Evolutionary conservation across 2,888 invertebrate species (phyloP).

Genomic region (Synanthedon myopaeformis): DNA sequence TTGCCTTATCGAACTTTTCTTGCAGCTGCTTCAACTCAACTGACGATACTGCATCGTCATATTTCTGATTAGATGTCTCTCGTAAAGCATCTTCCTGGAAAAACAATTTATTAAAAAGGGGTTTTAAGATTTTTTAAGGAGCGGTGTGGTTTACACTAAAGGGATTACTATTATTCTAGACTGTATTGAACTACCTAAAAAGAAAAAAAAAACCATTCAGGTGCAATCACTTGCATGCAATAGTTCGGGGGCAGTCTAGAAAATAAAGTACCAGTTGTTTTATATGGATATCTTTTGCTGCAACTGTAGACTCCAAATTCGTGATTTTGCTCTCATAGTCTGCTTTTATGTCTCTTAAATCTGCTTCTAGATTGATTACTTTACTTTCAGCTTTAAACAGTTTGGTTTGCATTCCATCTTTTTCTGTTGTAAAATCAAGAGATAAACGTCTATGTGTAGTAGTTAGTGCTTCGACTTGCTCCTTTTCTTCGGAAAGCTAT

Average conservation of each 20-base stretch:
- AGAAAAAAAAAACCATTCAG: not conserved
- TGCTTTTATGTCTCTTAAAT: conserved; percentile 65
- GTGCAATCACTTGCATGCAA: conserved; percentile 12
- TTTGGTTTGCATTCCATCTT: conserved; percentile 56
- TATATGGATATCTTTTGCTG: conserved; percentile 71
- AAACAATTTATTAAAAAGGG: not conserved
- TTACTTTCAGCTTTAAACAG: conserved; percentile 59
- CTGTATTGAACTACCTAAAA: not conserved
- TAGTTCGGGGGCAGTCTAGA: conserved; percentile 11
- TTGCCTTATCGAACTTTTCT: conserved; percentile 46
- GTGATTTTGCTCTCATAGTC: conserved; percentile 72
- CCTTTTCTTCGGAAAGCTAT: conserved; percentile 63
- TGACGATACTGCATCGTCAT: conserved; percentile 58
- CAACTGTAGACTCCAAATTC: conserved; percentile 69
- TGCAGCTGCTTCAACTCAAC: conserved; percentile 63
- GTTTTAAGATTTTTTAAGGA: not conserved
- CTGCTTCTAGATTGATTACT: conserved; percentile 56
- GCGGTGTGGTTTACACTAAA: not conserved
- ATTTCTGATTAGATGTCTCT: conserved; percentile 55
- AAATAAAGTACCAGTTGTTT: conserved; percentile 68
- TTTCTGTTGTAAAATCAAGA: conserved; percentile 54
- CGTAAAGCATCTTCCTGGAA: conserved; percentile 53
- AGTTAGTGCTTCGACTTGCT: conserved; percentile 44
- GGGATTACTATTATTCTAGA: not conserved
- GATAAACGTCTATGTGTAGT: conserved; percentile 51